These are phyloP conservation scores for Larimichthys crocea DNA, from an alignment of 2,113 vertebrate species.

Conservation along the genomic window DNA sequence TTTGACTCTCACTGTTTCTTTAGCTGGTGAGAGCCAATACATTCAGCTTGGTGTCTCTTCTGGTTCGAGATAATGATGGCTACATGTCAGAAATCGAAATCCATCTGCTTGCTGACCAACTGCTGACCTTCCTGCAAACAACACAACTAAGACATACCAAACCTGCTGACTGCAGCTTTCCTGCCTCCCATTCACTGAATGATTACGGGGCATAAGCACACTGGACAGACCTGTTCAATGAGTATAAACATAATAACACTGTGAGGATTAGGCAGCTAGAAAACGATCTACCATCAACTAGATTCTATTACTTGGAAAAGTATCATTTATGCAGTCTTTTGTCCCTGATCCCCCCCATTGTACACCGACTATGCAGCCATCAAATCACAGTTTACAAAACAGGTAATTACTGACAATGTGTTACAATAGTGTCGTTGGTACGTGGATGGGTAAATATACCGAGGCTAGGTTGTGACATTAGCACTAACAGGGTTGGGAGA, in stretches of 20 bases:
- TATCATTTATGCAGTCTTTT: background rate
- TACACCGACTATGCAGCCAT: background rate
- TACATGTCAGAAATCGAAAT: background rate
- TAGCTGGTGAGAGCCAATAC: background rate
- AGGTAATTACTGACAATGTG: background rate
- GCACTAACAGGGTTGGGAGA: background rate
- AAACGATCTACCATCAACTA: too few relatives aligned
- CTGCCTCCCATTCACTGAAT: background rate
- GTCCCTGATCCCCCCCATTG: too few relatives aligned
- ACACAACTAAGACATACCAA: background rate
- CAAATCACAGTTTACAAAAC: background rate
- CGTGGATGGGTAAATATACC: background rate
- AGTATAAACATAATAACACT: background rate
- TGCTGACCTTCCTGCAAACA: background rate
- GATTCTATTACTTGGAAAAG: background rate
- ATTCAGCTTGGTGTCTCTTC: background rate
- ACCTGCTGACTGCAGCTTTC: slow-evolving; percentile 17
- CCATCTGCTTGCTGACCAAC: background rate
- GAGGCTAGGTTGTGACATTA: background rate
- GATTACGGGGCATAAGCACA: background rate
- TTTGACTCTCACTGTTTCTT: background rate
- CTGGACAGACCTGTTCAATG: slow-evolving; percentile 24
- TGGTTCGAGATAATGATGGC: background rate
- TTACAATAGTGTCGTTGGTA: background rate
- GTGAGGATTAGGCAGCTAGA: background rate